Evolutionary conservation across 53 echinoderm and acorn worm species (phyloP).

Genomic region (Antedon mediterranea): DNA sequence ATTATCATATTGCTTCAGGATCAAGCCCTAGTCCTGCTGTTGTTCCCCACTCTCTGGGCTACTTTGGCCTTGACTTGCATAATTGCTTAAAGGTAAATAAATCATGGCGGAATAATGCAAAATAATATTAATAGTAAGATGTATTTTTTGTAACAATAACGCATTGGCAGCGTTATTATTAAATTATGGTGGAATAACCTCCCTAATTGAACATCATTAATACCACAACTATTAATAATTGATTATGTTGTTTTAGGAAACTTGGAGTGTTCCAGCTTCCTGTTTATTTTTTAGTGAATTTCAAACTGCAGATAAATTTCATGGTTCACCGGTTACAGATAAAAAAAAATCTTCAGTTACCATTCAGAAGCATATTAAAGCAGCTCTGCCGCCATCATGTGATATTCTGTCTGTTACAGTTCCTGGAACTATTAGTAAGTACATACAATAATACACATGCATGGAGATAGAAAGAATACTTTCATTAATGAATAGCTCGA

Average conservation of each 20-base stretch:
- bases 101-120: too few relatives aligned
- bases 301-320: background rate
- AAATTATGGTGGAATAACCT: too few relatives aligned
- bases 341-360: background rate
- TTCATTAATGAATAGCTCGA: too few relatives aligned
- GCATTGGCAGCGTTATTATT: too few relatives aligned
- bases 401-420: background rate
- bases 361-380: background rate
- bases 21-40: too few relatives aligned
- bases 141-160: too few relatives aligned
- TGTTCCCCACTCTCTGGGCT: constrained; percentile 19
- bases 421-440: background rate
- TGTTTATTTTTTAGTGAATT: background rate
- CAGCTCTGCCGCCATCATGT: background rate
- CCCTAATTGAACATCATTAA: too few relatives aligned
- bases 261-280: background rate
- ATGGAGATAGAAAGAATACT: too few relatives aligned
- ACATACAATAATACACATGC: background rate
- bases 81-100: constrained; percentile 23
- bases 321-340: background rate
- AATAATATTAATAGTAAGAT: too few relatives aligned
- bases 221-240: too few relatives aligned
- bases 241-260: background rate
- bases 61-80: constrained; percentile 24
- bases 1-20: background rate